Conservation (phyloP, 2,888 invertebrate species). For the Drosophila sordidula region DNA sequence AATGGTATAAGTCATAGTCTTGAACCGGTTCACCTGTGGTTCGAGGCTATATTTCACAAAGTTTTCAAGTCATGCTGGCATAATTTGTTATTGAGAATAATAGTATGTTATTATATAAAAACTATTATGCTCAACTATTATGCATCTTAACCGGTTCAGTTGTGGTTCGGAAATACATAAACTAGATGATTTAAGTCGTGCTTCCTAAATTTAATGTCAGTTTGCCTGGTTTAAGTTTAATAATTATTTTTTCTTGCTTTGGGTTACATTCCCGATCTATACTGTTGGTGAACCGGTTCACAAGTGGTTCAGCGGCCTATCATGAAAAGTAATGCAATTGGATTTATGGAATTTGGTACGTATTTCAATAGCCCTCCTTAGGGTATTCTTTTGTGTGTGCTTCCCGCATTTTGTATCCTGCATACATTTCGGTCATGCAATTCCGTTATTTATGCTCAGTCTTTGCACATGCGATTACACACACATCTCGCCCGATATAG, state of each 20-base stretch:
- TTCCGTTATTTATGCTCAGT: conserved; percentile 28
- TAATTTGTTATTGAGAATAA: not conserved
- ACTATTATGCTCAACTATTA: no score
- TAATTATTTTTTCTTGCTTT: no score
- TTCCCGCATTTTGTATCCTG: no score
- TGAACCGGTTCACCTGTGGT: not conserved
- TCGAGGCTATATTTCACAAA: not conserved
- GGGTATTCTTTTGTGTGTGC: not conserved
- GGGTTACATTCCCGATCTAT: not conserved
- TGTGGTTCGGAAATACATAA: not conserved
- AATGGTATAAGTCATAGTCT: not conserved
- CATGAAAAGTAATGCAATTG: not conserved
- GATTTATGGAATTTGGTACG: not conserved
- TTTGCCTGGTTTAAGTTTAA: no score
- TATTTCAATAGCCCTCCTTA: not conserved
- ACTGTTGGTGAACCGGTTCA: not conserved
- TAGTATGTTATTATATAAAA: no score
- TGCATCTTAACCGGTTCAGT: no score
- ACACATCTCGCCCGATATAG: conserved; percentile 14
- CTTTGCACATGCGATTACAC: conserved; percentile 5
- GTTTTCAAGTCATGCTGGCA: not conserved
- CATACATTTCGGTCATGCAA: not conserved
- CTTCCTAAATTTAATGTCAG: no score
- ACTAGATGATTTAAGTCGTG: no score
- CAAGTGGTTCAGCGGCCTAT: conserved; percentile 2